Conservation (phyloP, 2,888 invertebrate genomes). For the Neuroscelio doddi region DNA sequence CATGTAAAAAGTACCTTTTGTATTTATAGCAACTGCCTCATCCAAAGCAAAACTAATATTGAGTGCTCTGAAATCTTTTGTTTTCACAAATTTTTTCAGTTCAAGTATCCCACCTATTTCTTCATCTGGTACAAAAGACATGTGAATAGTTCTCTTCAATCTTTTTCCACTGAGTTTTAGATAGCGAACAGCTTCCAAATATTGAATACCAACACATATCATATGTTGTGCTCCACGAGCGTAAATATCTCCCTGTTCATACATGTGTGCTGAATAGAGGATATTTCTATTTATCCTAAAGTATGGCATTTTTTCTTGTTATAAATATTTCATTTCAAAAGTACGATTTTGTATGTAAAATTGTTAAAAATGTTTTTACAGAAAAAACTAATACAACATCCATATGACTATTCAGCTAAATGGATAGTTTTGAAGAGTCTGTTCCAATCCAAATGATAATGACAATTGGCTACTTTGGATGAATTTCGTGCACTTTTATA, state of each 20-base stretch:
- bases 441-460: too few relatives aligned
- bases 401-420: too few relatives aligned
- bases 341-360: too few relatives aligned
- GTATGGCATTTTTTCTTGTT: too few relatives aligned
- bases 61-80: constrained; percentile 79
- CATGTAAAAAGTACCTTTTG: constrained; percentile 71
- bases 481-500: too few relatives aligned
- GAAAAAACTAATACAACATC: too few relatives aligned
- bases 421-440: too few relatives aligned
- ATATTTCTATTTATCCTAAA: constrained; percentile 93
- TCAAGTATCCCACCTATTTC: constrained; percentile 83
- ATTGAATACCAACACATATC: constrained; percentile 88
- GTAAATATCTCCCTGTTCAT: constrained; percentile 85
- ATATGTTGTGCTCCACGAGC: constrained; percentile 85
- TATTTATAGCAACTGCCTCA: constrained; percentile 80
- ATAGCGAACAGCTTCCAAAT: constrained; percentile 82
- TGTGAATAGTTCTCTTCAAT: constrained; percentile 79
- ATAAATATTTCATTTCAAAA: too few relatives aligned
- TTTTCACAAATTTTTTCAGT: constrained; percentile 80
- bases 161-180: constrained; percentile 75
- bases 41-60: constrained; percentile 87
- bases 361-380: too few relatives aligned
- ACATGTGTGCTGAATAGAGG: constrained; percentile 92
- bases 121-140: constrained; percentile 85
- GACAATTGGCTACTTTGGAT: too few relatives aligned